phyloP scores from a whole-genome alignment of 37 sponge, comb jelly and placozoan genomes.

The Beroe forskalii region DNA sequence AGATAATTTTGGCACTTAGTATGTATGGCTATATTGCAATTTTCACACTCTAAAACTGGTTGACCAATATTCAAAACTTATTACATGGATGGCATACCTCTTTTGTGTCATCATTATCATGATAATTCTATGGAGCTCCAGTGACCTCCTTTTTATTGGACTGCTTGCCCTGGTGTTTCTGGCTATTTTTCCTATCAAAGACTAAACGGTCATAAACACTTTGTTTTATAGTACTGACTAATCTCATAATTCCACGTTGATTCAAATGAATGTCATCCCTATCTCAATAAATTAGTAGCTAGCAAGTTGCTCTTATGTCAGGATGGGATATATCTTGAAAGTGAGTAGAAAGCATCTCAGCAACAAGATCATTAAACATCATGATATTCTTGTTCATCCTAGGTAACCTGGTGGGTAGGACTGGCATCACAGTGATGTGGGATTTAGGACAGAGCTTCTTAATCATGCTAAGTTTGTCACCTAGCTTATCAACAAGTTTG shows the following conservation, averaged over 20 bases:
- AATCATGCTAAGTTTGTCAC: not conserved
- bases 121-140: too few species aligned
- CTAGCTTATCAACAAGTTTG: not conserved
- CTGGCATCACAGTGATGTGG: not conserved
- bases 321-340: not conserved
- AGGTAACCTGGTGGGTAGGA: not conserved
- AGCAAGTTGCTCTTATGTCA: not conserved
- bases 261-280: not conserved
- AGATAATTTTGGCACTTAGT: too few species aligned
- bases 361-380: not conserved
- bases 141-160: too few species aligned
- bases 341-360: not conserved
- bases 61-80: too few species aligned
- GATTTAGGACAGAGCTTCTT: not conserved
- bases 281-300: not conserved
- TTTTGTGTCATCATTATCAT: too few species aligned
- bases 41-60: not conserved
- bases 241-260: not conserved
- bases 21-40: not conserved
- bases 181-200: too few species aligned
- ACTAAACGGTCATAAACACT: not conserved
- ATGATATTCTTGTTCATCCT: not conserved
- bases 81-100: not conserved
- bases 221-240: not conserved
- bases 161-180: too few species aligned